Evolutionary conservation across 1,140 invertebrate genomes (phyloP).

Genomic region (Drosophila gunungcola): DNA sequence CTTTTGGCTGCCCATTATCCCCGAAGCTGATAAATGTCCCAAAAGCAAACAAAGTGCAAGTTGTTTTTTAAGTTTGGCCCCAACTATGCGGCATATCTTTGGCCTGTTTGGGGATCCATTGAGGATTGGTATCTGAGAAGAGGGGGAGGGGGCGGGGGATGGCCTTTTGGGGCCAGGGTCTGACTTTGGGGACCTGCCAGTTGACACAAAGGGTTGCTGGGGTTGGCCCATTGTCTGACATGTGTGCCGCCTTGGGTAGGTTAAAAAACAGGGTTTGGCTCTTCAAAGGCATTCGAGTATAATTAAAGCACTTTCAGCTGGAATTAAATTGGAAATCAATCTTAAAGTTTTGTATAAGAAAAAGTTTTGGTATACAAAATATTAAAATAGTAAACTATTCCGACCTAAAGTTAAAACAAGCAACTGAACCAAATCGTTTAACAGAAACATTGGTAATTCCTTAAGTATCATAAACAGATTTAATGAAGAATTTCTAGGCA

Average conservation of each 20-base stretch:
- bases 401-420: too few species aligned
- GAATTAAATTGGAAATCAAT: too few species aligned
- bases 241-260: slow-evolving; percentile 6
- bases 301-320: slow-evolving; percentile 6
- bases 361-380: too few species aligned
- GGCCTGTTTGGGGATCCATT: slow-evolving; percentile 27
- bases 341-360: not conserved
- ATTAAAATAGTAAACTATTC: too few species aligned
- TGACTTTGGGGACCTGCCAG: slow-evolving; percentile 61
- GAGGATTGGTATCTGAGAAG: slow-evolving; percentile 19
- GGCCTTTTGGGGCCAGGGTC: slow-evolving; percentile 11
- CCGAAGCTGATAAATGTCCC: slow-evolving; percentile 75
- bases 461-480: slow-evolving; percentile 2
- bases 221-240: slow-evolving; percentile 26
- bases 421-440: too few species aligned
- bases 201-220: slow-evolving; percentile 55
- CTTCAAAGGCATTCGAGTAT: slow-evolving; percentile 13
- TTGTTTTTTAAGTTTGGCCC: slow-evolving; percentile 75
- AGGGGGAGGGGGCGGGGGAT: not conserved
- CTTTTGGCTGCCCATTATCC: not conserved
- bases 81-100: slow-evolving; percentile 73
- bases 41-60: slow-evolving; percentile 80
- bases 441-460: not conserved
- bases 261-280: not conserved
- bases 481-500: not conserved